A percentile compares a stretch with the other conserved stretches of the same genome.
phyloP scores from a whole-genome alignment of 2,797 vertebrate species.

The Artibeus jamaicensis region DNA sequence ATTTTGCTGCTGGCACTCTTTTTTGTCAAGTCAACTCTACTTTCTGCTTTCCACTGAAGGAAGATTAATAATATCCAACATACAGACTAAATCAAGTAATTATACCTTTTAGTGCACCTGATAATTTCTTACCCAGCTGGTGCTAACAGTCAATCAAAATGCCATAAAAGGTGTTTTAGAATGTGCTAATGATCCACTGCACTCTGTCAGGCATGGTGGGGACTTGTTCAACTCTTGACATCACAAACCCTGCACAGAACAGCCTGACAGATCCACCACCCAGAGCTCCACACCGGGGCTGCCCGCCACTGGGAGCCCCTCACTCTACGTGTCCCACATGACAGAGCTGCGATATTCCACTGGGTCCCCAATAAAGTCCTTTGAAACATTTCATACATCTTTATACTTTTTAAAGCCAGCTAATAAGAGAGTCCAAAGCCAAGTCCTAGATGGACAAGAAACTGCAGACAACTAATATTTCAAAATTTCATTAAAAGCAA shows the following conservation, averaged over 20 bases:
- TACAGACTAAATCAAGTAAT: constrained; percentile 71
- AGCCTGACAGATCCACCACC: neutral
- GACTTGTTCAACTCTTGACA: neutral
- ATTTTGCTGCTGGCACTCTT: neutral
- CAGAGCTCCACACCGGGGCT: neutral
- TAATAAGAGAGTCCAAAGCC: neutral
- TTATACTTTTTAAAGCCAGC: neutral
- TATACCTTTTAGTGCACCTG: constrained; percentile 71
- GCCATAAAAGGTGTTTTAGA: constrained; percentile 13
- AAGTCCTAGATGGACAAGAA: neutral
- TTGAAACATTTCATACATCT: neutral
- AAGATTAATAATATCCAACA: constrained; percentile 67
- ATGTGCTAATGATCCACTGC: constrained; percentile 12
- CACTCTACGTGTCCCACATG: neutral
- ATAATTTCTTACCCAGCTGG: constrained; percentile 76
- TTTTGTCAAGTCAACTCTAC: constrained; percentile 34
- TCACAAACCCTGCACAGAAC: neutral
- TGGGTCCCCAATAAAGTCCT: neutral
- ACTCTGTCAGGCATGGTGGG: neutral
- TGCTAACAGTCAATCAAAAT: constrained; percentile 73
- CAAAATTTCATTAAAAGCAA: neutral
- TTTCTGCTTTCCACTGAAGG: constrained; percentile 66
- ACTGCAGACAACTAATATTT: fast-evolving
- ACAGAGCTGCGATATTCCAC: fast-evolving
- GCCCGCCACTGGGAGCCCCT: neutral